These are phyloP conservation scores for Chaitophorus viminalis DNA, from an alignment of 2,888 invertebrate genomes.

Conservation along the genomic window DNA sequence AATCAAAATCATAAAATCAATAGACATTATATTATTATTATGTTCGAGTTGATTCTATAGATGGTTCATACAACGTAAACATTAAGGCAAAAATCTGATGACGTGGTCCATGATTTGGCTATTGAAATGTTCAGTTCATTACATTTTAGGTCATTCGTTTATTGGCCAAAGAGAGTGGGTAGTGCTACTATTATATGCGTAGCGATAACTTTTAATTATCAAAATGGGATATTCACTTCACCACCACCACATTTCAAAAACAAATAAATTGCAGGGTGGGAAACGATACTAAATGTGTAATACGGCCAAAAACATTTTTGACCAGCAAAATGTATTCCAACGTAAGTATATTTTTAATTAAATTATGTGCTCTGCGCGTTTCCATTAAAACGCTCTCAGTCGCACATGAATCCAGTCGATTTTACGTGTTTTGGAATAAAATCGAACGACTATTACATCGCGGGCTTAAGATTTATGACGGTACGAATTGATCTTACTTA, in stretches of 20 bases:
- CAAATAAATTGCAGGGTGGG: neutral
- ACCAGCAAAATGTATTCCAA: neutral
- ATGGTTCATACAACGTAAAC: neutral
- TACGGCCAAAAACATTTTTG: slow-evolving; percentile 1
- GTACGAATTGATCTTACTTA: neutral
- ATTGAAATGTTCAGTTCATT: slow-evolving; percentile 1
- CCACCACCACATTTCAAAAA: neutral
- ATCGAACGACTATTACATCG: neutral
- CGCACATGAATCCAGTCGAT: neutral
- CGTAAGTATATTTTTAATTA: slow-evolving; percentile 33
- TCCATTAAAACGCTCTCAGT: neutral
- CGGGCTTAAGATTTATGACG: neutral
- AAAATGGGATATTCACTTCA: slow-evolving; percentile 12
- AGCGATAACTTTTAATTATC: slow-evolving; percentile 36
- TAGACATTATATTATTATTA: neutral
- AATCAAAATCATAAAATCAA: neutral
- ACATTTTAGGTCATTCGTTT: neutral
- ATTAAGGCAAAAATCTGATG: neutral
- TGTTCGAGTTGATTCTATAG: too few species aligned
- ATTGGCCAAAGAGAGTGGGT: neutral
- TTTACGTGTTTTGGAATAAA: neutral
- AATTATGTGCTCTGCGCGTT: neutral
- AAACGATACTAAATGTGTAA: neutral
- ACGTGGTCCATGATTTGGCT: neutral
- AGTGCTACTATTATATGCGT: neutral